Evolutionary conservation across 2,888 invertebrate genomes (phyloP), one percentile per base, ranked within the genome.

Genomic region (Apodemia hepburni): DNA sequence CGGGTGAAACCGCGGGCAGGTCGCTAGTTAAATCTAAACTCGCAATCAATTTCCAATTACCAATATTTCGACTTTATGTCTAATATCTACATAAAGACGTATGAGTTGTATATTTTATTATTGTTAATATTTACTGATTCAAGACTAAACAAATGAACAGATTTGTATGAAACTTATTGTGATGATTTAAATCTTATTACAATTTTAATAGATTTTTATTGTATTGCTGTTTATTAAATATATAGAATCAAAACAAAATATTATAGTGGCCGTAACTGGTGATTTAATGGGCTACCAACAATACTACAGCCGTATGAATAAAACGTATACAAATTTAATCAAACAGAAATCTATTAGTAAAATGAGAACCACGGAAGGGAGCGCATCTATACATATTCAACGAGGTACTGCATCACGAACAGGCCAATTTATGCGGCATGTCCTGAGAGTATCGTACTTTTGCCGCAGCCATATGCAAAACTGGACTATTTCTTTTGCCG

Each of bases 301-400:
- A 87, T 17, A 51, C 17, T 51, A 89, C 87, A 87, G 86, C 87
- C 87, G 81, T 86, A 87, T 88, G 89, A 87, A 89, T 90, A 89
- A 89, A 91, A 88, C 84, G 86, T 85, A 87, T 87, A 90, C 90
- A 91, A 90, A 90, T 91, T 90, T 91, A 91, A 91, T 91, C 90
- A 91, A 87, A 90, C 87, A 85, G 86, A 88, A 91, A 90, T 91
- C 90, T 91, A 91, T 91, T 91, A 91, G 91, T 89, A 91, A 91
- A 91, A 91, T 91, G 91, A 90, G 90, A 88, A 90, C 85, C 88
- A 88, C 86, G 91, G 90, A 88, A 91, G 90, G 90, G 90, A 87
- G 86, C 51, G 51, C 85, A 88, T 83, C 85, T 89, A 90, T 91
- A 91, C 91, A 91, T 91, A 91, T 91, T 90, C 91, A 91, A 91